Evolutionary conservation across 2,113 vertebrate species (phyloP), one percentile per base, ranked within the genome.

Genomic region (Gambusia holbrooki): DNA sequence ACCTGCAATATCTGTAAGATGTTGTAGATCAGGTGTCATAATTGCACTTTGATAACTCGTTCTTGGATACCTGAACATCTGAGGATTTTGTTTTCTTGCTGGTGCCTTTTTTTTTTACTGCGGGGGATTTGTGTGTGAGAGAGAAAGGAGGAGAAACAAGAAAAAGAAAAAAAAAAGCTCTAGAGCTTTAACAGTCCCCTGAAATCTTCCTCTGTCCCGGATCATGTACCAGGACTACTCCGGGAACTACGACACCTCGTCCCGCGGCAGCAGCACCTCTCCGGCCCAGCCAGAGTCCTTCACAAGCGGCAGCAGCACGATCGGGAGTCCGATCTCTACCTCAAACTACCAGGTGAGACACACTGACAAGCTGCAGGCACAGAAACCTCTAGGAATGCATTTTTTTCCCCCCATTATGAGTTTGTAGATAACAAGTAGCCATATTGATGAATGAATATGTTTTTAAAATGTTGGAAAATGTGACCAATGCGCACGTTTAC

Each of bases 201-300:
- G 90, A 94, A 89, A 88, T 78, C 84, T 86, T 71, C 84, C 83
- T 79, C 76, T 88, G 77, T 84, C 90, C 92, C 94, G 96, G 97
- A 98, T 95, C 95, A 99, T 99, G 97, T 99, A 97, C 95, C 97
- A 98, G 95, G 97, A 99, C 93, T 99, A 97, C 94, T 94, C 96
- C 92, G 96, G 96, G 95, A 97, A 95, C 94, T 98, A 97, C 96
- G 97, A 98, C 95, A 98, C 96, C 88, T 98, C 97, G 90, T 98
- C 97, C 95, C 97, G 96, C 93, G 96, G 97, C 93, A 98, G 97
- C 96, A 97, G 96, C 93, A 96, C 96, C 83, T 98, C 97, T 86
- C 97, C 97, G 89, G 95, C 95, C 85, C 96, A 96, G 82, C 95
- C 96, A 86, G 97, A 97, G 92, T 96, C 95, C 78, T 98, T 97